Evolutionary conservation across 2,113 vertebrate species (phyloP).

Genomic region (Puntigrus tetrazona): DNA sequence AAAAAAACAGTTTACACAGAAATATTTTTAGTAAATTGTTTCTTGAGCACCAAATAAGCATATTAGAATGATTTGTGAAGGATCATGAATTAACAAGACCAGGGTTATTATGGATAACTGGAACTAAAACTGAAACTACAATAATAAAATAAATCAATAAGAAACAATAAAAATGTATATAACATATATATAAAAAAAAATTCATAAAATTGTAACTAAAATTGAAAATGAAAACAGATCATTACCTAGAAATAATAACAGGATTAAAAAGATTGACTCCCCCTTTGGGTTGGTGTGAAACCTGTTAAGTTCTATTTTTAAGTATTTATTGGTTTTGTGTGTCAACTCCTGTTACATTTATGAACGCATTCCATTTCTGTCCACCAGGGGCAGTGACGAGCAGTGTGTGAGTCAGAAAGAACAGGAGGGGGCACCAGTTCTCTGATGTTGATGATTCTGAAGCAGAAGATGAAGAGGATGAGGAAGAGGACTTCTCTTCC

Average conservation of each 20-base stretch:
- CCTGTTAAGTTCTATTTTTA: not conserved
- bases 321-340: slow-evolving; percentile 14
- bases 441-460: slow-evolving; percentile 92
- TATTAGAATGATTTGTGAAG: no score
- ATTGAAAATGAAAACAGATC: no score
- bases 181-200: no score
- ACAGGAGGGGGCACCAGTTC: slow-evolving; percentile 91
- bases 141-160: not conserved
- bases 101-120: no score
- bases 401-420: slow-evolving; percentile 82
- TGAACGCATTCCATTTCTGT: not conserved
- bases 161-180: no score
- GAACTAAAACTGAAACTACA: no score
- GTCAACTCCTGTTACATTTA: not conserved
- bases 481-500: slow-evolving; percentile 83
- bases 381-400: slow-evolving; percentile 70
- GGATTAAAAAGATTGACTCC: not conserved
- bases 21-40: not conserved
- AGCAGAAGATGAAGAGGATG: slow-evolving; percentile 84
- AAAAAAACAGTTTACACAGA: no score
- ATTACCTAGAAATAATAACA: not conserved
- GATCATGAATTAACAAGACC: no score
- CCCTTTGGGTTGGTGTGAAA: no score
- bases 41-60: not conserved
- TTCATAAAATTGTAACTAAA: no score